Evolutionary conservation across 2,113 vertebrate genomes (phyloP), one percentile per base, ranked within the genome.

Genomic region (Erythrolamprus reginae): DNA sequence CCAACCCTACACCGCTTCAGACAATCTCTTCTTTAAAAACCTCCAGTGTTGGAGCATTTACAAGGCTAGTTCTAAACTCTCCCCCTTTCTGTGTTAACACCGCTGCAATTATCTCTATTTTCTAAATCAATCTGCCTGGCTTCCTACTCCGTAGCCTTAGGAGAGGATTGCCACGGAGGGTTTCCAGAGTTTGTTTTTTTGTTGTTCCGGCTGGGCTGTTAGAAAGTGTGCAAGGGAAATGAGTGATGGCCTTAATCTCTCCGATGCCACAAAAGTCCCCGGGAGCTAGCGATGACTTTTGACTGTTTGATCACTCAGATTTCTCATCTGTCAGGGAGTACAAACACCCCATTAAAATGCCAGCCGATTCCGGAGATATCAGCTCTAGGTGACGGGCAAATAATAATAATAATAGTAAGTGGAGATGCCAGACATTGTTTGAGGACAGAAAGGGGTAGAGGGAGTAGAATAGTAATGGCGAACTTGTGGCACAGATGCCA

Each of bases 181-280:
- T 26, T 82, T 28, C 33, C 4, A 3, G 51, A 13, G 8, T 56
- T 55, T n/a, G n/a, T n/a, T n/a, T n/a, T n/a, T n/a, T n/a, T n/a
- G n/a, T 47, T 82, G 28, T 70, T 82, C 47, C 47, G 47, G 82
- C 56, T 56, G 85, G 51, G 65, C 85, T 58, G 51, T 28, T 19
- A 50, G 28, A 53, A 87, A n/a, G 19, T 28, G 42, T 61, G 28
- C 9, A 26, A 88, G 83, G 86, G 53, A 42, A 61, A 88, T 91
- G 90, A 88, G 70, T 83, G 90, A 88, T 91, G 90, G 70, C 33
- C 70, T 50, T 88, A 88, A 91, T 91, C 86, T 91, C 86, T 88
- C 45, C 5, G 45, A 88, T 82, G 45, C 90, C 86, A 33, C 1
- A 9, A 58, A 83, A 47, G 38, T 82, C 86, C 90, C 86, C 8